Conservation (phyloP, 2,113 vertebrate species). For the Chiloscyllium plagiosum region DNA sequence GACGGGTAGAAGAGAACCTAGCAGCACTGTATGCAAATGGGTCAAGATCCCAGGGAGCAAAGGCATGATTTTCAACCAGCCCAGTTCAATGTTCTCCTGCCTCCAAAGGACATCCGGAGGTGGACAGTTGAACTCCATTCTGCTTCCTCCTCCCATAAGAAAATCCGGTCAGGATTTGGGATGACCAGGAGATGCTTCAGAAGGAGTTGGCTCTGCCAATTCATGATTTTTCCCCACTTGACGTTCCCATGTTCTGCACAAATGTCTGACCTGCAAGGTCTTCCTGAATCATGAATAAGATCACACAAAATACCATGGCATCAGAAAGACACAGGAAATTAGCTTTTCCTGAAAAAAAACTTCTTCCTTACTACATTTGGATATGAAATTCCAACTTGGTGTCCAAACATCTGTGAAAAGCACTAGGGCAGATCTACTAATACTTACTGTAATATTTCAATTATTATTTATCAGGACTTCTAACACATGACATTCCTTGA, state of each 20-base stretch:
- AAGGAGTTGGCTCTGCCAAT: background rate
- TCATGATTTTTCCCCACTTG: background rate
- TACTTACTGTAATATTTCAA: background rate
- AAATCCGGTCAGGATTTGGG: background rate
- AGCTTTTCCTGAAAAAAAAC: background rate
- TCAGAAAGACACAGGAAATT: background rate
- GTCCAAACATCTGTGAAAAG: background rate
- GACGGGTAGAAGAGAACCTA: too few relatives aligned
- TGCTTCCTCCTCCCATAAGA: background rate
- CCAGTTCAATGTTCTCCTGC: too few relatives aligned
- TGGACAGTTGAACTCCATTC: too few relatives aligned
- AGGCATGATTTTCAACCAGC: too few relatives aligned
- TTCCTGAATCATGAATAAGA: background rate
- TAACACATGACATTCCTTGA: background rate
- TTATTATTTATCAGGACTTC: background rate
- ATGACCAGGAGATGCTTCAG: background rate
- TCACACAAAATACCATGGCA: background rate
- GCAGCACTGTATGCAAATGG: too few relatives aligned
- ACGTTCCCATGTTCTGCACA: background rate
- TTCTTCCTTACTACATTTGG: background rate
- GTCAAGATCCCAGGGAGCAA: too few relatives aligned
- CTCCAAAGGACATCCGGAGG: too few relatives aligned
- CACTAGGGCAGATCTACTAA: background rate
- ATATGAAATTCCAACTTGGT: background rate
- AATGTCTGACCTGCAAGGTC: background rate